Conservation (phyloP, 1,140 invertebrate species). For the Nasonia longicornis region DNA sequence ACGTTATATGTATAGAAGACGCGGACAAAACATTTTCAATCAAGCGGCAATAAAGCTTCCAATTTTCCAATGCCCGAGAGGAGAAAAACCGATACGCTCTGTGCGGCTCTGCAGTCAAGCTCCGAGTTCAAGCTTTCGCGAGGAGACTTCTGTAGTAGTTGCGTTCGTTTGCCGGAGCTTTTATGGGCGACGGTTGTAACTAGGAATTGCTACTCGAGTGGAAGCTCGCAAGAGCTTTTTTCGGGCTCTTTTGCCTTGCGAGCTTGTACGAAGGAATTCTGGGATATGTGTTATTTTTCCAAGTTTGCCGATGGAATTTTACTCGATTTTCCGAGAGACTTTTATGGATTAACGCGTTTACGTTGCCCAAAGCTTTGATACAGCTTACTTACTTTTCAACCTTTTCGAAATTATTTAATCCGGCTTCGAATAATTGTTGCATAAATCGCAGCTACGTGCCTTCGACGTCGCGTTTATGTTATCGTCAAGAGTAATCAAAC, state of each 20-base stretch:
- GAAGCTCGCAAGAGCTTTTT: neutral
- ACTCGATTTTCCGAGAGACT: too few species aligned
- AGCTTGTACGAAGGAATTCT: neutral
- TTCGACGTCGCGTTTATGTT: neutral
- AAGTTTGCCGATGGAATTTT: too few species aligned
- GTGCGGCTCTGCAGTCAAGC: neutral
- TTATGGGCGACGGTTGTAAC: neutral
- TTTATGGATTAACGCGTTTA: too few species aligned
- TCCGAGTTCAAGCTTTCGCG: neutral
- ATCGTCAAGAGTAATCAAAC: neutral
- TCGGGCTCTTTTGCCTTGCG: neutral
- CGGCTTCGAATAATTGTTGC: too few species aligned
- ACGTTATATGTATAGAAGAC: neutral
- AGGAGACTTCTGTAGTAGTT: neutral
- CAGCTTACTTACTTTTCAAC: too few species aligned
- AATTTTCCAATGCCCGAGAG: conserved; percentile 33
- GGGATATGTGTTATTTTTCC: neutral
- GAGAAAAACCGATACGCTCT: conserved; percentile 6
- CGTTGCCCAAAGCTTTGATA: too few species aligned
- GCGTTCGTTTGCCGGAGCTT: neutral
- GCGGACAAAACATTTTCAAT: conserved; percentile 37
- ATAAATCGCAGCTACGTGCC: neutral
- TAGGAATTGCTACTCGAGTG: neutral
- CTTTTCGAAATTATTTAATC: too few species aligned
- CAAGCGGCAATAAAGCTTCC: conserved; percentile 39